A percentile compares a stretch with the other conserved stretches of the same genome.
phyloP scores from a whole-genome alignment of 2,888 invertebrate genomes.

The Eristalis tenax region DNA sequence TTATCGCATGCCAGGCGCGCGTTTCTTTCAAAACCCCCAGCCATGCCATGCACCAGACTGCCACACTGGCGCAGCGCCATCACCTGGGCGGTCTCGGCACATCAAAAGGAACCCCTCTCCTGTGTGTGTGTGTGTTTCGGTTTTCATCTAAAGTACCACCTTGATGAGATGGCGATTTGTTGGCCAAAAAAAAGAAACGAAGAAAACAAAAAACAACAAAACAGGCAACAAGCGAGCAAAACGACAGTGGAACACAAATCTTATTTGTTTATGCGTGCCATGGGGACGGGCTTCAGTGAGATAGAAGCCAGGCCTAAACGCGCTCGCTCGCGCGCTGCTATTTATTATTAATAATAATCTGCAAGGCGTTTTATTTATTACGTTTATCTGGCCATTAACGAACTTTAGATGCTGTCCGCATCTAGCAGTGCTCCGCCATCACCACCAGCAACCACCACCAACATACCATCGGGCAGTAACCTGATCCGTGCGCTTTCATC shows the following conservation, averaged over 20 bases:
- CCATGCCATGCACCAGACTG: not conserved
- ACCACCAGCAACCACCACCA: not conserved
- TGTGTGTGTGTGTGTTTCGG: slow-evolving; percentile 12
- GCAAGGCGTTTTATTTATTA: slow-evolving; percentile 72
- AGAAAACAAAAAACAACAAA: slow-evolving; percentile 5
- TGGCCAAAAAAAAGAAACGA: slow-evolving; percentile 20
- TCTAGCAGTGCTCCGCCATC: slow-evolving; percentile 11
- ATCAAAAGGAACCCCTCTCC: slow-evolving; percentile 53
- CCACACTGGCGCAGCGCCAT: slow-evolving; percentile 32
- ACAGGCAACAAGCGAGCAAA: slow-evolving; percentile 2
- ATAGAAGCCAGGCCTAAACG: slow-evolving; percentile 42
- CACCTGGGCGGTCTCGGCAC: slow-evolving; percentile 70
- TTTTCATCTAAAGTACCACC: slow-evolving; percentile 66
- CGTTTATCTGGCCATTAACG: slow-evolving; percentile 72
- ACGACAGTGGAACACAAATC: slow-evolving; percentile 61
- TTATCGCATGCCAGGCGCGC: slow-evolving; percentile 62
- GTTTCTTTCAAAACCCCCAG: slow-evolving; percentile 19
- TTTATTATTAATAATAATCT: slow-evolving; percentile 72
- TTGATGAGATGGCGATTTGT: slow-evolving; percentile 71
- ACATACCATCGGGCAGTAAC: slow-evolving; percentile 43
- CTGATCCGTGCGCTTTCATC: slow-evolving; percentile 69
- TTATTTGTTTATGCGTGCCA: slow-evolving; percentile 72
- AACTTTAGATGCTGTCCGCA: slow-evolving; percentile 70
- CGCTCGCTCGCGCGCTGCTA: slow-evolving; percentile 47
- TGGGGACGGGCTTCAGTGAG: slow-evolving; percentile 42